Conservation (phyloP, 2,797 vertebrate genomes). For the Pteronotus mesoamericanus region DNA sequence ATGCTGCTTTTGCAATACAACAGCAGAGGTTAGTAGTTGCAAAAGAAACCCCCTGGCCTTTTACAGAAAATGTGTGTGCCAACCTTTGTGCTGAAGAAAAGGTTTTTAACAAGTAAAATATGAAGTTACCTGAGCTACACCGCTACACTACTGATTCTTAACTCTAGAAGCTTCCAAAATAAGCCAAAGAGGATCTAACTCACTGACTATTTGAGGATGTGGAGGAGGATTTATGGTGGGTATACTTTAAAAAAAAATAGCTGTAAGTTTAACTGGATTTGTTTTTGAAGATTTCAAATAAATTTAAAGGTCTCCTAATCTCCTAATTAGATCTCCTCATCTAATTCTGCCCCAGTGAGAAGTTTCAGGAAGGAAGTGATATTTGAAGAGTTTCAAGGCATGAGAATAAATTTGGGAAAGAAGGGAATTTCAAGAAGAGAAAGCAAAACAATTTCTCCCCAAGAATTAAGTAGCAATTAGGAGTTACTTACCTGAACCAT, state of each 20-base stretch:
- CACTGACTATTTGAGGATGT: background rate
- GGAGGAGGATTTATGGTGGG: background rate
- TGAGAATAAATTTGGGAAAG: background rate
- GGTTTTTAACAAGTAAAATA: background rate
- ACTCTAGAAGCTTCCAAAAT: background rate
- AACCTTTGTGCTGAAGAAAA: background rate
- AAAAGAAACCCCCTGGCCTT: background rate
- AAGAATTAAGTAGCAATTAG: background rate
- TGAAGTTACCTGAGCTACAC: background rate
- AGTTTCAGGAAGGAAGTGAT: background rate
- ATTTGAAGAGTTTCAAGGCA: background rate
- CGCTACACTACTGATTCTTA: background rate
- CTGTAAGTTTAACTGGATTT: background rate
- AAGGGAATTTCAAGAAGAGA: background rate
- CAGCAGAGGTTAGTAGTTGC: background rate
- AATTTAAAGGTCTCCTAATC: background rate
- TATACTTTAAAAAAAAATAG: background rate
- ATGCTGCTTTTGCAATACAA: background rate
- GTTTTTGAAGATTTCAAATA: background rate
- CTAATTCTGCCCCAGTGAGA: background rate
- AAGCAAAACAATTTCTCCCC: background rate
- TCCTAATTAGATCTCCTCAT: background rate
- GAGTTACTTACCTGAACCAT: background rate
- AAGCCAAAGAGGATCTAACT: background rate
- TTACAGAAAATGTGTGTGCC: background rate